phyloP scores from a whole-genome alignment of 2,797 vertebrate genomes.

The Pangasius macronema region DNA sequence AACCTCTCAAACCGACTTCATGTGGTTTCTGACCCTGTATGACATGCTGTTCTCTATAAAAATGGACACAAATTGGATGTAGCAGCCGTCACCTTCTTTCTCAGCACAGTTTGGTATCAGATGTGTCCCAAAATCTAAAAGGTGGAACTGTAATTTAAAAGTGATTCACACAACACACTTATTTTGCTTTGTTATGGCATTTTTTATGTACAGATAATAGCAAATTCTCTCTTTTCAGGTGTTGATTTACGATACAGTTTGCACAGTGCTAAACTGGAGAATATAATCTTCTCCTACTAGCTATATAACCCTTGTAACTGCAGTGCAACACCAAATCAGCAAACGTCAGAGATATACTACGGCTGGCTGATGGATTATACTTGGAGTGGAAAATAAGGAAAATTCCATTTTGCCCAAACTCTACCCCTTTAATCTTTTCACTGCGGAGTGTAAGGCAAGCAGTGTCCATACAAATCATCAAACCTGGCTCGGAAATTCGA shows the following conservation, averaged over 20 bases:
- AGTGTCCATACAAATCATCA: slow-evolving; percentile 14
- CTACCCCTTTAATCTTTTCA: slow-evolving; percentile 13
- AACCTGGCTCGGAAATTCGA: background rate
- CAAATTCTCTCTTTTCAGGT: background rate
- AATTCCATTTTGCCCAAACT: background rate
- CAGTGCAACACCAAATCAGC: slow-evolving; percentile 7
- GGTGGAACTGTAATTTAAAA: background rate
- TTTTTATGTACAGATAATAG: background rate
- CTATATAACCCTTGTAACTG: slow-evolving; percentile 1
- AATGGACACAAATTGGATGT: background rate
- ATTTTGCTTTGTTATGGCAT: background rate
- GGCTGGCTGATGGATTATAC: slow-evolving; percentile 18
- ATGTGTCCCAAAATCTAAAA: background rate
- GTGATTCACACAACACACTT: background rate
- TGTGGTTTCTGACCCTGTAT: background rate
- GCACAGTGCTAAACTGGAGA: slow-evolving; percentile 1
- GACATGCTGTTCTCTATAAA: background rate
- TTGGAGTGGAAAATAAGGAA: background rate
- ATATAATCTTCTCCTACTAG: slow-evolving; percentile 7
- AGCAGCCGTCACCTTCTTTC: background rate
- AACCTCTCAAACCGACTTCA: slow-evolving; percentile 7
- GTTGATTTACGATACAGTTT: background rate
- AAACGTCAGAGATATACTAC: background rate
- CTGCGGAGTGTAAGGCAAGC: background rate
- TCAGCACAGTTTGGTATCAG: background rate